Conservation (phyloP, 2,797 vertebrate genomes). For the Remorina albescens region DNA sequence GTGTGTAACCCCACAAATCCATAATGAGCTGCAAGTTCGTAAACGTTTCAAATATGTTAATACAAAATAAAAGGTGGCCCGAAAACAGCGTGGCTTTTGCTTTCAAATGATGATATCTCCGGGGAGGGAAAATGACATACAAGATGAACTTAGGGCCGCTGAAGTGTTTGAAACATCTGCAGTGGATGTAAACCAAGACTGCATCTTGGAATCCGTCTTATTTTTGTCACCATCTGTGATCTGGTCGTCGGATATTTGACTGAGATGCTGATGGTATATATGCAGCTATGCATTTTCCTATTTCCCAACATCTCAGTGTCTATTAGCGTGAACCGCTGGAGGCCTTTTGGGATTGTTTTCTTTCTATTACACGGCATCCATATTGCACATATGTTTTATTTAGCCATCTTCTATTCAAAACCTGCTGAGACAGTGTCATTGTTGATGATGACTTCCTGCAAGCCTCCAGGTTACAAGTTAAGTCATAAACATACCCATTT, state of each 20-base stretch:
- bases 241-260: background rate
- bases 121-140: too few species aligned
- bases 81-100: background rate
- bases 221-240: background rate
- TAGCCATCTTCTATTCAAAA: conserved; percentile 32
- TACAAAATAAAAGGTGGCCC: background rate
- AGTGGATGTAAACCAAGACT: background rate
- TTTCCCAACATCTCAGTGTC: conserved; percentile 42
- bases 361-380: conserved; percentile 20
- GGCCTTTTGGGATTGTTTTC: conserved; percentile 54
- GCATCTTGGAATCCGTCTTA: background rate
- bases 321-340: conserved; percentile 47
- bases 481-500: background rate
- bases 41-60: too few species aligned
- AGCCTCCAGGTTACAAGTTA: conserved; percentile 31
- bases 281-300: conserved; percentile 15
- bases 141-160: too few species aligned
- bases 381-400: conserved; percentile 41
- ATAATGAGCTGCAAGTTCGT: conserved; percentile 1
- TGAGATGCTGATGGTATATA: too few species aligned
- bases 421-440: conserved; percentile 18
- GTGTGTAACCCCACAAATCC: background rate
- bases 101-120: too few species aligned
- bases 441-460: background rate
- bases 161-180: too few species aligned